Evolutionary conservation across 1,140 invertebrate genomes (phyloP), one percentile per base, ranked within the genome.

Genomic region (Heterodera schachtii): DNA sequence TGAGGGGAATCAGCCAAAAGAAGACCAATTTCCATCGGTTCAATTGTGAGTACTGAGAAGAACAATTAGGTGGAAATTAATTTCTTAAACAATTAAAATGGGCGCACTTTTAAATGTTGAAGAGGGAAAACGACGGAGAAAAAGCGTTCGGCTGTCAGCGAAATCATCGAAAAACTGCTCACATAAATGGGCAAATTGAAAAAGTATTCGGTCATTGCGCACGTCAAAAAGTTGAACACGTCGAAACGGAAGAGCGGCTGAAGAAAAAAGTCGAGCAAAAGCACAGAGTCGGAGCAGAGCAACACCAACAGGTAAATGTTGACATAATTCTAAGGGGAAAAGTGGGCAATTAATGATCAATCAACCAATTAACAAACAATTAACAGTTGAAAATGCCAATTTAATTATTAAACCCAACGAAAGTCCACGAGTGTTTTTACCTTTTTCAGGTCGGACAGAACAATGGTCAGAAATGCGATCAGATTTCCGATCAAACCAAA

Each of bases 261-360:
- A 7, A 31, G 19, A 13, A 78, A 49, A 16, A 78, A 41, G 66
- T 78, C 70, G 41, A 70, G 47, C 46, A 78, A 49, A 44, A 78
- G 77, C 8, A 44, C 16, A 31, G 77, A 78, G 70, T 78, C 77
- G 9, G 77, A 78, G 11, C 46, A 52, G 8, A 78, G 64, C 44
- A 78, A 13, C 19, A 78, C 77, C 66, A 78, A 41, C 70, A 78
- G 46, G 11, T 78, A 78, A 49, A 69, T 69, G 47, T 78, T 78
- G 19, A 78, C 77, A 9, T 78, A 78, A 69, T 78, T 78, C 77
- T 78, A 16, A 19, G 31, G 64, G 7, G 49, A 52, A 52, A 52
- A 52, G 6, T 11, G 31, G 31, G 31, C 31, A 31, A 52, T 52
- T 2, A 52, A 52, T 52, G 6, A 52, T 8, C 0, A 8, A 52